phyloP scores from a whole-genome alignment of 2,888 invertebrate species.

The Iphiclides podalirius region DNA sequence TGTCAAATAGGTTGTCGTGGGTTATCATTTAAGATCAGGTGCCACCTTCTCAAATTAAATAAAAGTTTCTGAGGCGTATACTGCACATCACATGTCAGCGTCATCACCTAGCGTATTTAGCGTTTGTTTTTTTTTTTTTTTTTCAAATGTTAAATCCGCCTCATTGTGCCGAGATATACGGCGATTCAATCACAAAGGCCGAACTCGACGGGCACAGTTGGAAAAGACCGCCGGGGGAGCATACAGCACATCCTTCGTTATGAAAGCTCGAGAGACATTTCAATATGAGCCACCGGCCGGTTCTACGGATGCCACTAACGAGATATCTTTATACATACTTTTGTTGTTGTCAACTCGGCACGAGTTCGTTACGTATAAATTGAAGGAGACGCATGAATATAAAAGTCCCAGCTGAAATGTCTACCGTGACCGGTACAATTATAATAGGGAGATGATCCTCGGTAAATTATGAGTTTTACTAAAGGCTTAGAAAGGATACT shows the following conservation, averaged over 20 bases:
- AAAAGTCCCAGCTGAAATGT: not conserved
- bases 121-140: no score
- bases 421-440: no score
- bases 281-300: constrained; percentile 31
- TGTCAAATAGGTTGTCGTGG: no score
- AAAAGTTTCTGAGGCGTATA: no score
- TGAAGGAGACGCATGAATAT: not conserved
- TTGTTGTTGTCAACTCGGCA: constrained; percentile 11
- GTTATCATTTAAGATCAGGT: no score
- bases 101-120: no score
- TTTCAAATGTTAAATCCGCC: no score
- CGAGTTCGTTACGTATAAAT: constrained; percentile 4
- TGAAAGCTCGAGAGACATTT: constrained; percentile 37
- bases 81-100: no score
- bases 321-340: constrained; percentile 39
- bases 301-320: constrained; percentile 43
- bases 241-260: constrained; percentile 23
- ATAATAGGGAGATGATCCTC: no score
- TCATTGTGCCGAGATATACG: not conserved
- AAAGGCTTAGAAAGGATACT: no score
- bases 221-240: not conserved
- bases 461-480: no score
- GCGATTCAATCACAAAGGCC: not conserved
- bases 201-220: not conserved
- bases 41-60: no score